Conservation (phyloP, 2,113 vertebrate genomes). For the Pardalotus punctatus region DNA sequence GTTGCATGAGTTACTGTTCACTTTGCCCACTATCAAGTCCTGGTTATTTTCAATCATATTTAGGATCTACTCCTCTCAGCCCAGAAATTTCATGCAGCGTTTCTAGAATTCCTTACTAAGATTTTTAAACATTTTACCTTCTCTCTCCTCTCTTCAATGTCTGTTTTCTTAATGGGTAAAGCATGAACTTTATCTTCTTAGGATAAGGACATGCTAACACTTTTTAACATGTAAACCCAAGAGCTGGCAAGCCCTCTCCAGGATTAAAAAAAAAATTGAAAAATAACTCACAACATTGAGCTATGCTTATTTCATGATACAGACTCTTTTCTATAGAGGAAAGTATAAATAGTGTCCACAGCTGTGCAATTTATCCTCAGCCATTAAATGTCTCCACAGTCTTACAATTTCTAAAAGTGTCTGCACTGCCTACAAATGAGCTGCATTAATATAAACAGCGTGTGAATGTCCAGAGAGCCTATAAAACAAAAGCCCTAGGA, state of each 20-base stretch:
- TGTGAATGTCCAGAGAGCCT: neutral
- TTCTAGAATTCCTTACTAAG: neutral
- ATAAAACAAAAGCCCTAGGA: neutral
- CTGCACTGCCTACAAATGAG: constrained; percentile 36
- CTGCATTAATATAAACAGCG: constrained; percentile 19
- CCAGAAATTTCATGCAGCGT: neutral
- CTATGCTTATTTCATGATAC: neutral
- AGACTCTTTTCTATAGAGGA: neutral
- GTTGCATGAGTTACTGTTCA: neutral
- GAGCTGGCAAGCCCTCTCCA: neutral
- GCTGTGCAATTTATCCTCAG: constrained; percentile 28
- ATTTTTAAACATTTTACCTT: neutral
- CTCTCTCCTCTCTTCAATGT: neutral
- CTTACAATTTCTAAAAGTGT: constrained; percentile 4
- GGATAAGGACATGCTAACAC: neutral
- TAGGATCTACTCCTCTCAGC: neutral
- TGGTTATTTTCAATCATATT: neutral
- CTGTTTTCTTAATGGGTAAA: neutral
- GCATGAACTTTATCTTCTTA: neutral
- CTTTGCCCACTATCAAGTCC: neutral
- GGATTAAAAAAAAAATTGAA: neutral
- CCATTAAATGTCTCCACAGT: constrained; percentile 12
- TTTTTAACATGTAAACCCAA: neutral
- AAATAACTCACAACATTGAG: neutral
- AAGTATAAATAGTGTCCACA: constrained; percentile 45